Percentiles rank a stretch among this genome's conserved stretches.
Conservation (phyloP, 2,797 vertebrate genomes). For the Coluber constrictor region DNA sequence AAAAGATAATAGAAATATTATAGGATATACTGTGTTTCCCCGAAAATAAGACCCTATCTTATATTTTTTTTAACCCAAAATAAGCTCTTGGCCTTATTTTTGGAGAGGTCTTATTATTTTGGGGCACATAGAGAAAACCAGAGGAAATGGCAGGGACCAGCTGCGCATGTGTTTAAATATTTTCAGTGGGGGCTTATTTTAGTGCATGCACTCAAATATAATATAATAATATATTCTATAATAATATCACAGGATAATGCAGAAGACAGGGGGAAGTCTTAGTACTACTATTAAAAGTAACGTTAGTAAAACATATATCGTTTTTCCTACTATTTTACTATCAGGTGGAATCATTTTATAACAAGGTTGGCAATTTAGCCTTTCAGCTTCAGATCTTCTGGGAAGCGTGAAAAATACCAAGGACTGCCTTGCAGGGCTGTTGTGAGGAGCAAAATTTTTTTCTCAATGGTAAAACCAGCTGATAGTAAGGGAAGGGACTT, state of each 20-base stretch:
- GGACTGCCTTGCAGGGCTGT: neutral
- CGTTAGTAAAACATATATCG: neutral
- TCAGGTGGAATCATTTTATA: neutral
- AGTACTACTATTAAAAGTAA: neutral
- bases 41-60: no score
- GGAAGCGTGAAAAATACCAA: neutral
- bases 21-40: neutral
- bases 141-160: no score
- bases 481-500: neutral
- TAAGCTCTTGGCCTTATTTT: no score
- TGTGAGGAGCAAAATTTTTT: neutral
- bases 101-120: no score
- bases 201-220: neutral
- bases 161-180: no score
- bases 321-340: neutral
- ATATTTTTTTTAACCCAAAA: no score
- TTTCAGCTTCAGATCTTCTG: neutral
- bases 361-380: neutral
- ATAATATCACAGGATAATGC: no score
- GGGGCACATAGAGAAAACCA: no score
- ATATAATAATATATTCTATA: neutral
- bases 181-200: no score
- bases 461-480: neutral
- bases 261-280: no score
- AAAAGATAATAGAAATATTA: neutral